Evolutionary conservation across 2,888 invertebrate species (phyloP).

Genomic region (Melieria crassipennis): DNA sequence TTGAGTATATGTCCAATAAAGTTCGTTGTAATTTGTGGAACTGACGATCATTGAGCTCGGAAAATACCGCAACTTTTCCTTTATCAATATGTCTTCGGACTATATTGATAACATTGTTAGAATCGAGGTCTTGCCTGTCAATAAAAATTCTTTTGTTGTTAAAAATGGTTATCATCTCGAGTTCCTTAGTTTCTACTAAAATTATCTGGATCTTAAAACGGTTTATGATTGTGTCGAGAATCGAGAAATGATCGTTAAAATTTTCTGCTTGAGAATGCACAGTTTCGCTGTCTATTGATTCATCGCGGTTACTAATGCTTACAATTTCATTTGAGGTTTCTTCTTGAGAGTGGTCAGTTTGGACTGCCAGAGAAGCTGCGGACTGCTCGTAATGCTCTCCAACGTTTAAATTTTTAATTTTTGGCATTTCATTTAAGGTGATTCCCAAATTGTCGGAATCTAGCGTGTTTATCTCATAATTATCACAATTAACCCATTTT

Average conservation of each 20-base stretch:
- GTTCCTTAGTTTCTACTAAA: conserved; percentile 24
- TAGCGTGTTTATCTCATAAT: conserved; percentile 31
- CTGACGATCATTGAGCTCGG: conserved; percentile 23
- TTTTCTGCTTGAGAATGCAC: conserved; percentile 31
- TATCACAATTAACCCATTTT: too few species aligned
- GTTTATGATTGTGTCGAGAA: conserved; percentile 34
- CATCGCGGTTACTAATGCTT: not conserved
- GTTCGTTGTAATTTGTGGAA: conserved; percentile 24
- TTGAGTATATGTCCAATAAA: conserved; percentile 23
- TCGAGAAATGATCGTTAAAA: conserved; percentile 30
- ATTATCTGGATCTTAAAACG: conserved; percentile 32
- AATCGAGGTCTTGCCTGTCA: conserved; percentile 21
- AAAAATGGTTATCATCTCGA: conserved; percentile 15
- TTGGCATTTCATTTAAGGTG: too few species aligned
- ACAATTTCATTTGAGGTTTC: not conserved
- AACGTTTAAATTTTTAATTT: not conserved
- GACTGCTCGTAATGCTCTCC: conserved; percentile 8
- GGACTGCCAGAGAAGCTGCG: not conserved
- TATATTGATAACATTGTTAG: conserved; percentile 21
- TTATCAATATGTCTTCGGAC: conserved; percentile 18
- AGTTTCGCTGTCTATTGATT: conserved; percentile 25
- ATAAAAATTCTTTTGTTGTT: conserved; percentile 29
- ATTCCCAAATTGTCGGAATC: conserved; percentile 10
- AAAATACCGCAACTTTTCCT: conserved; percentile 28
- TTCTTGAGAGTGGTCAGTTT: conserved; percentile 7